Evolutionary conservation across 2,113 vertebrate species (phyloP).

Genomic region (Poeciliopsis prolifica): DNA sequence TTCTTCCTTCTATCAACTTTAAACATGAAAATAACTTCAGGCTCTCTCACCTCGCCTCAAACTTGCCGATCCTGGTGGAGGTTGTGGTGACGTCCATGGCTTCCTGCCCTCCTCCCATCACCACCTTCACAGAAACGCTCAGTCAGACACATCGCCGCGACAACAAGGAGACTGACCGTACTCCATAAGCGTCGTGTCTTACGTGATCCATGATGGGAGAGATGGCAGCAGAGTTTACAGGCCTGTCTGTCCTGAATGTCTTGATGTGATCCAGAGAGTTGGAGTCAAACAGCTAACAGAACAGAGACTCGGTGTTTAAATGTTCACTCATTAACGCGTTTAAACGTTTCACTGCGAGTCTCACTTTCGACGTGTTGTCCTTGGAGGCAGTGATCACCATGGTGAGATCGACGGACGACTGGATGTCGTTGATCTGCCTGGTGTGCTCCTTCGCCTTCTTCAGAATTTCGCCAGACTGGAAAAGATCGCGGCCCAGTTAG

Average conservation of each 20-base stretch:
- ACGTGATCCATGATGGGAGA: conserved; percentile 97
- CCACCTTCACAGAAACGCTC: conserved; percentile 81
- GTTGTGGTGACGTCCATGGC: conserved; percentile 99
- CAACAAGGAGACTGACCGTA: neutral
- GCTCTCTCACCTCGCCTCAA: conserved; percentile 90
- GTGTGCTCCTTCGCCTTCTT: conserved; percentile 92
- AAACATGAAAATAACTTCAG: too few relatives aligned
- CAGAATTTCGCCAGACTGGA: conserved; percentile 90
- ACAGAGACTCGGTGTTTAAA: neutral
- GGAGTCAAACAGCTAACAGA: conserved; percentile 88
- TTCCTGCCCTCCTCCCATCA: conserved; percentile 97
- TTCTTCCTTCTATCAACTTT: neutral
- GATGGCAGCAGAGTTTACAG: conserved; percentile 95
- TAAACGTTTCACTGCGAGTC: neutral
- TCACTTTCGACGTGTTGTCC: conserved; percentile 94
- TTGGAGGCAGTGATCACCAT: conserved; percentile 97
- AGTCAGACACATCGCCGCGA: neutral
- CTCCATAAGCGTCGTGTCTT: conserved; percentile 54
- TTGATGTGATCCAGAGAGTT: conserved; percentile 90
- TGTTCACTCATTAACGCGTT: neutral
- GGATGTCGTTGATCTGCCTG: conserved; percentile 97
- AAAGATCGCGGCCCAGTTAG: neutral
- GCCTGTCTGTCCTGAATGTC: conserved; percentile 93
- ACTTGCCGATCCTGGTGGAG: conserved; percentile 97
- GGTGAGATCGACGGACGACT: conserved; percentile 93